Evolutionary conservation across 2,113 vertebrate genomes (phyloP), one percentile per base, ranked within the genome.

Genomic region (Sceloporus tristichus): DNA sequence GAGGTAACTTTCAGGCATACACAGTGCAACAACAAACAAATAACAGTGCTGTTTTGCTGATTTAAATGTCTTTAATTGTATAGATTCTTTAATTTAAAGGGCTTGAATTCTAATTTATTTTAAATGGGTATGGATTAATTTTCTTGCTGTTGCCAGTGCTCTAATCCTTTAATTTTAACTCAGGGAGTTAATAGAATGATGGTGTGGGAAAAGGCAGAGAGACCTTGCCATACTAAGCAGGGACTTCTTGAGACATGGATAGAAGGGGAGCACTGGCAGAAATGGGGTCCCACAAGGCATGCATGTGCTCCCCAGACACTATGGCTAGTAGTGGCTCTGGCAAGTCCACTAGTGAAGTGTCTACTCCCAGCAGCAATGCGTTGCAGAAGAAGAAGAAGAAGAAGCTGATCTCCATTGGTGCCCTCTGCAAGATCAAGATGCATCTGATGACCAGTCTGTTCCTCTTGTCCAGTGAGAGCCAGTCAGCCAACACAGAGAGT

Each of bases 361-460:
- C 94, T 92, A 91, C 91, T 93, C 93, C 94, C 87, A 92, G 94
- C 92, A 87, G 95, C 95, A 5, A 95, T 92, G 73, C 97, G 93
- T 97, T 98, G 97, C 97, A 98, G 93, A 97, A 98, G 90, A 98
- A 98, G 93, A 97, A 98, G 90, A 98, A 98, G 96, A 98, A 98
- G 96, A 98, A 98, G 90, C 98, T 99, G 85, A 96, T 97, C 87
- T 98, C 97, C 4, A 91, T 98, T 89, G 99, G 98, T 77, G 98
- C 99, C 91, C 96, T 97, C 66, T 99, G 99, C 95, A 99, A 99
- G 94, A 96, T 96, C 96, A 98, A 98, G 96, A 99, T 99, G 98
- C 99, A 99, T 97, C 97, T 99, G 97, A 99, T 99, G 96, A 99
- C 99, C 0, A 99, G 99, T 95, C 97, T 99, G 87, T 98, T 99